phyloP scores from a whole-genome alignment of 2,113 vertebrate genomes.

The Myotis davidii region DNA sequence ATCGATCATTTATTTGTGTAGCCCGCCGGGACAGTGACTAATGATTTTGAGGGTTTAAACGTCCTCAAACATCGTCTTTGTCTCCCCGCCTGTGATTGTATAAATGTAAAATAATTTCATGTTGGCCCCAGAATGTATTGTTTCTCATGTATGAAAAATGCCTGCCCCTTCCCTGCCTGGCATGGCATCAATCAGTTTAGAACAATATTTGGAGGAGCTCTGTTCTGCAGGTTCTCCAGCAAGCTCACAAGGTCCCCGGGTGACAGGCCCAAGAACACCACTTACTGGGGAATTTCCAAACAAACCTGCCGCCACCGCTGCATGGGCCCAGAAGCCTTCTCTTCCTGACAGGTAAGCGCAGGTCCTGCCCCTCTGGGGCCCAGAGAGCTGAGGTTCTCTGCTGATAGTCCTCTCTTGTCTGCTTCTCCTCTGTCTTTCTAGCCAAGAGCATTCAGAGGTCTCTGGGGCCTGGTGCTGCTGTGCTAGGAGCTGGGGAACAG shows the following conservation, averaged over 20 bases:
- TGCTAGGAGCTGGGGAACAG: neutral
- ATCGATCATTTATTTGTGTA: conserved; percentile 89
- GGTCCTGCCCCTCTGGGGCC: neutral
- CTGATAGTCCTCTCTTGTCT: neutral
- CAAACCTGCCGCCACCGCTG: conserved; percentile 40
- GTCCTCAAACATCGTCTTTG: conserved; percentile 82
- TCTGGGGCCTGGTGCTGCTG: neutral
- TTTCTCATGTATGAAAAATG: conserved; percentile 82
- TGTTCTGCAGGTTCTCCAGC: conserved; percentile 68
- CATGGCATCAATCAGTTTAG: conserved; percentile 80
- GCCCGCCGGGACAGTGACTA: conserved; percentile 85
- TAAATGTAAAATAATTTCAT: conserved; percentile 82
- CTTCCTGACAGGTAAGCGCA: neutral
- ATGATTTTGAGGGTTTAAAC: conserved; percentile 81
- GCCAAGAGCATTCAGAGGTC: neutral
- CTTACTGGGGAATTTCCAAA: conserved; percentile 79
- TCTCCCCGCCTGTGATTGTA: conserved; percentile 81
- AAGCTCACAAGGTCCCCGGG: conserved; percentile 34
- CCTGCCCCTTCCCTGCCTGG: conserved; percentile 66
- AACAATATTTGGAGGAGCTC: conserved; percentile 81
- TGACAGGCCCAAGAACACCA: conserved; percentile 70
- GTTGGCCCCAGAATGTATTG: conserved; percentile 71
- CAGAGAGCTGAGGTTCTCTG: neutral
- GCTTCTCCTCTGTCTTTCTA: neutral
- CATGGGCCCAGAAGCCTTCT: neutral